These are phyloP conservation scores for Nestor notabilis DNA, from an alignment of 2,113 vertebrate species.

Conservation along the genomic window DNA sequence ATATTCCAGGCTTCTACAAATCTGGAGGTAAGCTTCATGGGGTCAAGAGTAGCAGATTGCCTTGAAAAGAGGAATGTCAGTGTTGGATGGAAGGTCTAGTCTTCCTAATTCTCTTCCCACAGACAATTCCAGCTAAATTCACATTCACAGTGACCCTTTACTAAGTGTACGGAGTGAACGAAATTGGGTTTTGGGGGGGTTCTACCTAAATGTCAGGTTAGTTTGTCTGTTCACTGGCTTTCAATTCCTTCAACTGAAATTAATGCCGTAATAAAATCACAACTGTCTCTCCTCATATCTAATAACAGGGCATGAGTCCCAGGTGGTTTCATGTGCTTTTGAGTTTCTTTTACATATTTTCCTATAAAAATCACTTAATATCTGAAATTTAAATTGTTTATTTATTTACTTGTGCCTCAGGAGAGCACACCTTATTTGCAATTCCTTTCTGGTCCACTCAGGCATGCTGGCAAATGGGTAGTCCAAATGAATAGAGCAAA, in stretches of 20 bases:
- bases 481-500: not conserved
- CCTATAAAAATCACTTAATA: not conserved
- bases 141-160: not conserved
- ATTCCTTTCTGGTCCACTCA: not conserved
- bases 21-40: not conserved
- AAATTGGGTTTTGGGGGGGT: fast-evolving
- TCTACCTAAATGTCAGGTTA: not conserved
- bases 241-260: not conserved
- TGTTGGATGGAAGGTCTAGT: not conserved
- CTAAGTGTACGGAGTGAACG: not conserved
- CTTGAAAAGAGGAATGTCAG: not conserved
- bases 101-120: not conserved
- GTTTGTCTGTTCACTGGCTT: not conserved
- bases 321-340: not conserved
- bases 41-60: not conserved
- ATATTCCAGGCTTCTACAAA: not conserved
- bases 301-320: not conserved
- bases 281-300: not conserved
- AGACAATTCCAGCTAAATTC: not conserved
- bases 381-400: not conserved
- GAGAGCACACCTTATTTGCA: not conserved
- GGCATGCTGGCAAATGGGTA: slow-evolving; percentile 15
- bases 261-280: not conserved
- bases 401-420: not conserved
- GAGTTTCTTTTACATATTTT: not conserved